A percentile compares a stretch with the other conserved stretches of the same genome.
These are phyloP conservation scores for Malacoraja senta DNA, from an alignment of 2,797 vertebrate species.

Conservation along the genomic window DNA sequence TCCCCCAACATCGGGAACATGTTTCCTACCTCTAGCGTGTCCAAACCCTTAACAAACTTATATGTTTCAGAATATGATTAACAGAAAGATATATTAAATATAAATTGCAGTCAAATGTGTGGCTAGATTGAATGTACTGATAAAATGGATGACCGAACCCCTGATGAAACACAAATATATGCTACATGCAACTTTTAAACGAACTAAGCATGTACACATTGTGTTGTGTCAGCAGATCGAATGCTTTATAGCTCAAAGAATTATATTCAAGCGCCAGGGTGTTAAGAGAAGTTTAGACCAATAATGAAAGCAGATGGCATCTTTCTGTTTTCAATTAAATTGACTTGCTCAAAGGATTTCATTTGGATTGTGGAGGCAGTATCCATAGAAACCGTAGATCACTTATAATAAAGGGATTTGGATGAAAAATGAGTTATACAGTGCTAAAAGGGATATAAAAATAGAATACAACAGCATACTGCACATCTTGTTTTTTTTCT, in stretches of 20 bases:
- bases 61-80: no score
- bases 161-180: not conserved
- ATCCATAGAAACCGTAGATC: slow-evolving; percentile 48
- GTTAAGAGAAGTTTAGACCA: not conserved
- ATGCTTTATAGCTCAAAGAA: not conserved
- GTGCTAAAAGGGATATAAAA: not conserved
- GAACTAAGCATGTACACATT: not conserved
- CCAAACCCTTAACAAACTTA: no score
- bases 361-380: slow-evolving; percentile 18
- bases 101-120: not conserved
- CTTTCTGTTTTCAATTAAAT: slow-evolving; percentile 33
- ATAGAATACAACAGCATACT: not conserved
- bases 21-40: no score
- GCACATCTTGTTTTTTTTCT: not conserved
- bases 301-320: not conserved
- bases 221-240: not conserved
- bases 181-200: not conserved
- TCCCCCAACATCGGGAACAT: no score
- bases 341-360: slow-evolving; percentile 23
- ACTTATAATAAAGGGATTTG: slow-evolving; percentile 46
- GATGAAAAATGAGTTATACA: slow-evolving; percentile 36
- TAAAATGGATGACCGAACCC: not conserved
- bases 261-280: not conserved
- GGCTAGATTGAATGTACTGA: not conserved
- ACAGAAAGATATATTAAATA: not conserved